phyloP scores from a whole-genome alignment of 2,797 vertebrate genomes.

The Rhynchonycteris naso region DNA sequence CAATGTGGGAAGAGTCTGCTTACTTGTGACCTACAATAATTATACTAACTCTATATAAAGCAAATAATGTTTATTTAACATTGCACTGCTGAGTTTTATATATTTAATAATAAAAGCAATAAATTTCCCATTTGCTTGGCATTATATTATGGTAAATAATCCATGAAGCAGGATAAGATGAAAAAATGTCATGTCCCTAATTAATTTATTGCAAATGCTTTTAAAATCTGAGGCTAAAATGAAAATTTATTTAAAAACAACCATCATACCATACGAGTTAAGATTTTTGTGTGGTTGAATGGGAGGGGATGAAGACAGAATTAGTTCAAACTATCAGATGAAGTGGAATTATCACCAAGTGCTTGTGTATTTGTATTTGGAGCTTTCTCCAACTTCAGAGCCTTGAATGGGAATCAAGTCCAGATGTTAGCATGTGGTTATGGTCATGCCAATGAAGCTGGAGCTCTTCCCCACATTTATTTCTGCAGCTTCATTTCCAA shows the following conservation, averaged over 20 bases:
- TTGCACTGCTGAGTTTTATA: neutral
- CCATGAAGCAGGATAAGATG: neutral
- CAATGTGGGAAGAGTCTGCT: neutral
- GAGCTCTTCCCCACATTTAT: neutral
- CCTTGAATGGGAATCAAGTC: neutral
- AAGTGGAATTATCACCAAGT: neutral
- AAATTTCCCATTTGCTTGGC: neutral
- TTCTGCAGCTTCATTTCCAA: neutral
- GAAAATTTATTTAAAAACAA: neutral
- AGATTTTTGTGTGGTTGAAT: neutral
- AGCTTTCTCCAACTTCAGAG: neutral
- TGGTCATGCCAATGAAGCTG: neutral
- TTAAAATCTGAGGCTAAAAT: neutral
- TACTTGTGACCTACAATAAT: neutral
- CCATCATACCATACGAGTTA: neutral
- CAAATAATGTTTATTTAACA: conserved; percentile 43
- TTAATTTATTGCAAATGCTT: neutral
- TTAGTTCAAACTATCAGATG: neutral
- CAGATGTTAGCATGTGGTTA: neutral
- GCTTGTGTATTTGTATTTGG: neutral
- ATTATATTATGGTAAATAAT: neutral
- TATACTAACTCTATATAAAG: neutral
- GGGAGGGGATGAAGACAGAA: neutral
- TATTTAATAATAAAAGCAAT: neutral
- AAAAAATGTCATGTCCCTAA: neutral